Percentiles rank a stretch among this genome's conserved stretches.
phyloP scores from a whole-genome alignment of 2,113 vertebrate genomes.

The Smithornis capensis region DNA sequence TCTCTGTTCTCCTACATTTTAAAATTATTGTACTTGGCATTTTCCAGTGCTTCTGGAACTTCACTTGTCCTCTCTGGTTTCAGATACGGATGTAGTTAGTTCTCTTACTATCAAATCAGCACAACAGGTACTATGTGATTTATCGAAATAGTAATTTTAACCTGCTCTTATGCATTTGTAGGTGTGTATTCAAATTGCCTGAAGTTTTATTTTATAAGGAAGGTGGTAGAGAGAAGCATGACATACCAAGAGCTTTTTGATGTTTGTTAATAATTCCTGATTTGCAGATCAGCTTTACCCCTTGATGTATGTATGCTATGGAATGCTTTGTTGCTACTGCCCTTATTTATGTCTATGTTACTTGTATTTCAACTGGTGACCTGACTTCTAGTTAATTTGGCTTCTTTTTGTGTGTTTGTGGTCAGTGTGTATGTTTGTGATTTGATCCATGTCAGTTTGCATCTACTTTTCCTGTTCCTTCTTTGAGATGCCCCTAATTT shows the following conservation, averaged over 20 bases:
- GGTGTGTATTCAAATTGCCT: not conserved
- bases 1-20: not conserved
- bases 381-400: not conserved
- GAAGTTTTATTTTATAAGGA: not conserved
- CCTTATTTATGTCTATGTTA: not conserved
- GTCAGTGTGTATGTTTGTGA: not conserved
- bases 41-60: not conserved
- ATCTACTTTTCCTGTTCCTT: not conserved
- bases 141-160: not conserved
- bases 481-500: not conserved
- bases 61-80: not conserved
- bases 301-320: not conserved
- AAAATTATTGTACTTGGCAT: not conserved
- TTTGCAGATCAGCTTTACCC: not conserved
- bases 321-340: not conserved
- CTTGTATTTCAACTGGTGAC: not conserved
- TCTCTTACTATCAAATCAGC: not conserved
- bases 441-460: not conserved
- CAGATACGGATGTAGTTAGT: not conserved
- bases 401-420: not conserved
- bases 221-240: not conserved
- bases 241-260: not conserved
- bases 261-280: not conserved
- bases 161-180: not conserved
- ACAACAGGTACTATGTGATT: not conserved